Evolutionary conservation across 53 echinoderm and acorn worm genomes (phyloP).

Genomic region (Zoroaster sp.): DNA sequence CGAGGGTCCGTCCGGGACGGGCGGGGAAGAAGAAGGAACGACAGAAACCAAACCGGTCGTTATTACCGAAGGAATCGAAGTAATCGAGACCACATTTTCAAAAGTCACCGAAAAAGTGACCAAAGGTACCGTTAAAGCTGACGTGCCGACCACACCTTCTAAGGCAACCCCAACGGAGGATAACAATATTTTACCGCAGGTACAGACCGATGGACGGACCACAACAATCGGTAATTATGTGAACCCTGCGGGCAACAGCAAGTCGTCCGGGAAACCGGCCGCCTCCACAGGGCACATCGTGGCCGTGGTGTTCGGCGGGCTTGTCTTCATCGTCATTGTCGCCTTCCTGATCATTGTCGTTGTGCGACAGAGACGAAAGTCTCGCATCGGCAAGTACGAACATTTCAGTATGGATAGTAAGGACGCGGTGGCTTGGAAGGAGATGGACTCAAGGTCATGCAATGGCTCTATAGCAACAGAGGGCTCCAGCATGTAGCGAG

Average conservation of each 20-base stretch:
- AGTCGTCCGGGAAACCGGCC: neutral
- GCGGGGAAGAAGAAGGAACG: neutral
- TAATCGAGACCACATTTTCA: conserved; percentile 12
- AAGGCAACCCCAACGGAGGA: conserved; percentile 5
- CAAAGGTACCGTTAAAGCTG: neutral
- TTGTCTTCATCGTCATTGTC: conserved; percentile 69
- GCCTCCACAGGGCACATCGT: conserved; percentile 59
- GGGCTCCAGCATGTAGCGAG: conserved; percentile 34
- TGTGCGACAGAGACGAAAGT: conserved; percentile 65
- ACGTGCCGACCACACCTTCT: neutral
- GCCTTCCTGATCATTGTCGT: conserved; percentile 67
- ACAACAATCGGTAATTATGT: neutral
- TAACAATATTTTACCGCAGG: neutral
- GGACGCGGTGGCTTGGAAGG: conserved; percentile 65
- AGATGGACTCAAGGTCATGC: conserved; percentile 46
- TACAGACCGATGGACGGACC: neutral
- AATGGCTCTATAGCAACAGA: conserved; percentile 41
- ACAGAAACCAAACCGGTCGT: neutral
- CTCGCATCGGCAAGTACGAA: conserved; percentile 71
- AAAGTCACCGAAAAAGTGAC: neutral
- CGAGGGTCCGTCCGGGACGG: neutral
- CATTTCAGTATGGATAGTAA: conserved; percentile 74
- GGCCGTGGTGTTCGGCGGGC: conserved; percentile 68
- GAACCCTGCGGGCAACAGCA: neutral
- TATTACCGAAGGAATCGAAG: neutral